Evolutionary conservation across 1,140 invertebrate genomes (phyloP).

Genomic region (Homalodisca vitripennis): DNA sequence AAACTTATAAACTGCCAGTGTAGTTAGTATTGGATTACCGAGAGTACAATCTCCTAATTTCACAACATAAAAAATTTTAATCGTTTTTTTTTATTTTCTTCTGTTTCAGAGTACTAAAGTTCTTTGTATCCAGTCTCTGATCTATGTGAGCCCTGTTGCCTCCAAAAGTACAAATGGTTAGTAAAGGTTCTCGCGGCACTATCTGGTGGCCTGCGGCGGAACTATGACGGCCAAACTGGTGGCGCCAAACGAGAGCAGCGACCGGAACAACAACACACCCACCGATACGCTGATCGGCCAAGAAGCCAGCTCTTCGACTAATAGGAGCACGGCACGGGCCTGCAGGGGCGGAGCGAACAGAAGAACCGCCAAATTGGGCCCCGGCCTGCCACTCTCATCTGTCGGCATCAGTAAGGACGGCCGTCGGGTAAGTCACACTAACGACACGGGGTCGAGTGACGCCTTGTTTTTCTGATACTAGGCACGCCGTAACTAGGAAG

Average conservation of each 20-base stretch:
- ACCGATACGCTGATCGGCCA: neutral
- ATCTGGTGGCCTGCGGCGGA: neutral
- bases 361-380: neutral
- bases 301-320: constrained; percentile 2
- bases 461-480: no score
- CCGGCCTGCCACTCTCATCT: neutral
- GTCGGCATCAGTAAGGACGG: constrained; percentile 1
- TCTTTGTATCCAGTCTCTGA: no score
- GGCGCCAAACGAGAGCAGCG: neutral
- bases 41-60: no score
- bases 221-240: constrained; percentile 7
- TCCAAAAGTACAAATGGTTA: neutral
- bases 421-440: neutral
- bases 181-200: neutral
- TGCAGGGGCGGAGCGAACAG: neutral
- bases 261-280: neutral
- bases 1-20: no score
- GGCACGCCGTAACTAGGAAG: no score
- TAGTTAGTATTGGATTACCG: no score
- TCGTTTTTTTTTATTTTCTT: no score
- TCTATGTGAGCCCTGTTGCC: no score
- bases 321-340: neutral
- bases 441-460: no score
- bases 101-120: no score
- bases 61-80: no score